Conservation (phyloP, 1,140 invertebrate genomes). For the Aphelenchoides avenae region DNA sequence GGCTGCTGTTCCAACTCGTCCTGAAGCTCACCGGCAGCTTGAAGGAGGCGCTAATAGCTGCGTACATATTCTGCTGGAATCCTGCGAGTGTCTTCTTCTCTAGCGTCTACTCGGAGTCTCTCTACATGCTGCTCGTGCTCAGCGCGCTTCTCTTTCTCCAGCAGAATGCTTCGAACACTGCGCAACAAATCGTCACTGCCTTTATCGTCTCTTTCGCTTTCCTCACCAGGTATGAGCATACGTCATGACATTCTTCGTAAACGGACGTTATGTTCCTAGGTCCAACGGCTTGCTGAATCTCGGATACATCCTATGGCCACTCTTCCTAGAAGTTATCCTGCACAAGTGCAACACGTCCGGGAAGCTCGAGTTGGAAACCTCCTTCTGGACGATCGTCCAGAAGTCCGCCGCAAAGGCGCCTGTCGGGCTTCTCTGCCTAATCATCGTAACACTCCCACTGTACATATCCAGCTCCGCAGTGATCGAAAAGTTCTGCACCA, state of each 20-base stretch:
- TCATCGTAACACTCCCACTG: slow-evolving; percentile 29
- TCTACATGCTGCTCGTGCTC: slow-evolving; percentile 38
- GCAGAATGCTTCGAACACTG: background rate
- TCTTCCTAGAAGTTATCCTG: slow-evolving; percentile 29
- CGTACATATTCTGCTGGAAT: slow-evolving; percentile 45
- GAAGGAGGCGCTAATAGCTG: slow-evolving; percentile 39
- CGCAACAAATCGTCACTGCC: slow-evolving; percentile 23
- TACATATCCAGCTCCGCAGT: slow-evolving; percentile 37
- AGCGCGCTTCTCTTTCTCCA: slow-evolving; percentile 24
- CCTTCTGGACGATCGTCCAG: slow-evolving; percentile 3
- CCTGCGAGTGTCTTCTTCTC: slow-evolving; percentile 45
- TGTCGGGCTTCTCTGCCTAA: slow-evolving; percentile 35
- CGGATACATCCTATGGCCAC: slow-evolving; percentile 34
- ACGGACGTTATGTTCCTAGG: slow-evolving; percentile 1
- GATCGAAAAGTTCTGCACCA: slow-evolving; percentile 42
- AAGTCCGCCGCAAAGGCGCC: slow-evolving; percentile 16
- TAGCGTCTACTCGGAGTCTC: slow-evolving; percentile 38
- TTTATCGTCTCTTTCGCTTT: slow-evolving; percentile 44
- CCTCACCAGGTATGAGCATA: slow-evolving; percentile 23
- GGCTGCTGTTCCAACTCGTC: slow-evolving; percentile 32
- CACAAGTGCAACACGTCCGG: slow-evolving; percentile 3
- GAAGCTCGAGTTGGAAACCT: slow-evolving; percentile 22
- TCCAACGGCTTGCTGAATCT: slow-evolving; percentile 41
- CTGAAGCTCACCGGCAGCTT: slow-evolving; percentile 31
- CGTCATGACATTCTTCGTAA: background rate